phyloP scores from a whole-genome alignment of 2,797 vertebrate genomes.

The Dromococcyx pavoninus region DNA sequence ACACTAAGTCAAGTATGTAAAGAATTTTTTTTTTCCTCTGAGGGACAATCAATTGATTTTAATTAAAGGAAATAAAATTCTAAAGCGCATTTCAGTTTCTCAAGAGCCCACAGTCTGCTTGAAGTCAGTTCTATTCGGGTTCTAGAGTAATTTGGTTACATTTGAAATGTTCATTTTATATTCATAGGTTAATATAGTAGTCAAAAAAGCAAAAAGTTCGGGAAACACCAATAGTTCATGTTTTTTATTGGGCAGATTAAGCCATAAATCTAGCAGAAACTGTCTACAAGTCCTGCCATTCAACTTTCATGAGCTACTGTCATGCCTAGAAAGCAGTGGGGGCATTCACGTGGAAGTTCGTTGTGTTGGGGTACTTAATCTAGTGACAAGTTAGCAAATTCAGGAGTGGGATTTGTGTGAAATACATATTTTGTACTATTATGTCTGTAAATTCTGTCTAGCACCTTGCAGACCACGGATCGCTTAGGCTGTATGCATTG shows the following conservation, averaged over 20 bases:
- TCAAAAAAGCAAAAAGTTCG: neutral
- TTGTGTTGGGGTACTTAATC: neutral
- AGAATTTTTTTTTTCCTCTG: neutral
- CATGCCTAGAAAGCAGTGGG: neutral
- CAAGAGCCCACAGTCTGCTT: neutral
- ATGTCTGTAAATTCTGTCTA: neutral
- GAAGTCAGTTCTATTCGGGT: neutral
- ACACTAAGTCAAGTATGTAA: neutral
- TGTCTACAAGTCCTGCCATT: neutral
- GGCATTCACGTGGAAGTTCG: neutral
- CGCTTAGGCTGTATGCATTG: neutral
- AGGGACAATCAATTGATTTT: neutral
- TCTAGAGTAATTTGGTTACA: neutral
- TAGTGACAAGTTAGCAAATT: neutral
- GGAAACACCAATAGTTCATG: neutral
- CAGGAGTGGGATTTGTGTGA: neutral
- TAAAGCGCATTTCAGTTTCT: neutral
- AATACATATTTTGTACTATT: neutral
- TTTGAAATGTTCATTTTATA: neutral
- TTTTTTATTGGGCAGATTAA: neutral
- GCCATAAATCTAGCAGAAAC: neutral
- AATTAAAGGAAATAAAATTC: neutral
- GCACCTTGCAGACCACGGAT: neutral
- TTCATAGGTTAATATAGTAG: neutral
- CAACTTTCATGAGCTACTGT: neutral